Conservation (phyloP, 1,140 invertebrate genomes). For the Hyles vespertilio region DNA sequence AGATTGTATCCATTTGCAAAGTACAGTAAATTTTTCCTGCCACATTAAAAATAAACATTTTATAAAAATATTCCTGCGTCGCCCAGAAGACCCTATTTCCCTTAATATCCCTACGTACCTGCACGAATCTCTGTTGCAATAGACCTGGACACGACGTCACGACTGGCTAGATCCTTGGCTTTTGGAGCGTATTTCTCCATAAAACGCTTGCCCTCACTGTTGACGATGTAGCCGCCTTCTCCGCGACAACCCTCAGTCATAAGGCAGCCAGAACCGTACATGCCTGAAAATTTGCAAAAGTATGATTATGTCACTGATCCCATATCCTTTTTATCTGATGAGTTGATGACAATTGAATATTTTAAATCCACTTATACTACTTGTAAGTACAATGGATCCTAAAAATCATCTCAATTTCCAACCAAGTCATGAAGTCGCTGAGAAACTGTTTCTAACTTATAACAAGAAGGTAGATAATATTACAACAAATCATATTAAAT, state of each 20-base stretch:
- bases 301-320: too few relatives aligned
- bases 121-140: slow-evolving; percentile 98
- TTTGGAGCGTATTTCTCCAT: slow-evolving; percentile 99
- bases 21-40: too few relatives aligned
- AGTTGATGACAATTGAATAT: too few relatives aligned
- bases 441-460: too few relatives aligned
- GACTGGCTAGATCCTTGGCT: slow-evolving; percentile 98
- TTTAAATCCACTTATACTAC: too few relatives aligned
- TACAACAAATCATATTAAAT: too few relatives aligned
- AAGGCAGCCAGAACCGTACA: slow-evolving; percentile 97
- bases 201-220: slow-evolving; percentile 96
- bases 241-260: slow-evolving; percentile 98
- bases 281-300: slow-evolving; percentile 76
- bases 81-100: neutral
- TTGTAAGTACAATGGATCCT: too few relatives aligned
- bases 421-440: too few relatives aligned
- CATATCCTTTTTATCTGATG: too few relatives aligned
- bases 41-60: neutral
- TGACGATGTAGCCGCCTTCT: slow-evolving; percentile 97
- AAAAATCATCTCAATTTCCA: too few relatives aligned
- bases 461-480: too few relatives aligned
- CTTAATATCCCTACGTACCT: slow-evolving; percentile 73
- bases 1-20: too few relatives aligned
- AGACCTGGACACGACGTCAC: slow-evolving; percentile 97
- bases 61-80: neutral